Conservation (phyloP, 2,888 invertebrate species). For the Schrankia costaestrigalis region DNA sequence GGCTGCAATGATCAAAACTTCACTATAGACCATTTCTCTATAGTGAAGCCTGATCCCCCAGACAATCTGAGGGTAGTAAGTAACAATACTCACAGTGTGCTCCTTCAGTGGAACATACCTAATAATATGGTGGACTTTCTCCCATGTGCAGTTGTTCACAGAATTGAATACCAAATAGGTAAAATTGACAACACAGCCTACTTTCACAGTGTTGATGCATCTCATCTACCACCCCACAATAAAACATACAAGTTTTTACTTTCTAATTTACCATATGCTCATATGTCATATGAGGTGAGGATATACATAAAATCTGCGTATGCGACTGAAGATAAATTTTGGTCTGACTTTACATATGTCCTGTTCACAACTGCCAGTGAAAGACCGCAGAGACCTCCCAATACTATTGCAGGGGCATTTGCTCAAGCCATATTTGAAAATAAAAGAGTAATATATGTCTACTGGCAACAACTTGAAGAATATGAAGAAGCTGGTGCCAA, state of each 20-base stretch:
- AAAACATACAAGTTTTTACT: conserved; percentile 68
- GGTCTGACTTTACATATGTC: conserved; percentile 84
- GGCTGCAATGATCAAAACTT: conserved; percentile 76
- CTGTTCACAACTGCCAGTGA: conserved; percentile 82
- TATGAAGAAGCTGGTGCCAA: conserved; percentile 87
- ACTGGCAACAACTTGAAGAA: conserved; percentile 88
- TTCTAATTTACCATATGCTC: conserved; percentile 82
- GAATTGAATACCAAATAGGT: conserved; percentile 71
- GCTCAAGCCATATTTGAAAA: conserved; percentile 78
- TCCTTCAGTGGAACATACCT: conserved; percentile 60
- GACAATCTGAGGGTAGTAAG: conserved; percentile 44
- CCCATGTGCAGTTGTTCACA: conserved; percentile 57
- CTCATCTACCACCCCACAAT: conserved; percentile 52
- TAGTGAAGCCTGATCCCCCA: conserved; percentile 64
- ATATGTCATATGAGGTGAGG: conserved; percentile 86
- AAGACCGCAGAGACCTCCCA: conserved; percentile 84
- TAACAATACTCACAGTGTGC: conserved; percentile 58
- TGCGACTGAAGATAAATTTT: conserved; percentile 80
- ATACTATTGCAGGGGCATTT: conserved; percentile 87
- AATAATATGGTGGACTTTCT: conserved; percentile 59
- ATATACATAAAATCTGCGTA: conserved; percentile 83
- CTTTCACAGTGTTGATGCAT: conserved; percentile 64
- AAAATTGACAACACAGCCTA: conserved; percentile 66
- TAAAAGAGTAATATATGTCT: conserved; percentile 84
- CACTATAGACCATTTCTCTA: conserved; percentile 80